These are phyloP conservation scores for Clitarchus hookeri DNA, from an alignment of 2,888 invertebrate species.

Conservation along the genomic window DNA sequence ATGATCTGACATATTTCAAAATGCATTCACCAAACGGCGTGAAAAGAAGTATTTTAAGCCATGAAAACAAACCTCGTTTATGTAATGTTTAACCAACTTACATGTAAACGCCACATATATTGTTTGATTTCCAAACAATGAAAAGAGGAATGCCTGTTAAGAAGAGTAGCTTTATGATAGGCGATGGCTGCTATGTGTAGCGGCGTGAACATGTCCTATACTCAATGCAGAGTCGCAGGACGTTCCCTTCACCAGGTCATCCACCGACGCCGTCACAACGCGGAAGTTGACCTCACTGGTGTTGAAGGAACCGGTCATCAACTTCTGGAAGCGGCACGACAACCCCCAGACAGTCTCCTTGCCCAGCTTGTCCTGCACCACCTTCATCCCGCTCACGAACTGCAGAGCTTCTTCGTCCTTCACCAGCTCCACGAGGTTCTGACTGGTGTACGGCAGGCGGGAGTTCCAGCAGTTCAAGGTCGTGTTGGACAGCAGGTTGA, in stretches of 20 bases:
- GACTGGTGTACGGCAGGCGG: slow-evolving; percentile 57
- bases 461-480: slow-evolving; percentile 77
- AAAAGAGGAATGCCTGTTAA: no score
- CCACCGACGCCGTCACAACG: slow-evolving; percentile 66
- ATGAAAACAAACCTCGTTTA: no score
- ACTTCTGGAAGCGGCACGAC: slow-evolving; percentile 71
- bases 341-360: slow-evolving; percentile 69
- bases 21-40: no score
- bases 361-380: slow-evolving; percentile 49
- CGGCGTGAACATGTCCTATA: no score
- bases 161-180: no score
- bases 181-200: no score
- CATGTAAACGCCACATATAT: no score
- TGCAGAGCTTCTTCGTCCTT: slow-evolving; percentile 66
- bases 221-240: slow-evolving; percentile 53
- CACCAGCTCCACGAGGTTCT: slow-evolving; percentile 61
- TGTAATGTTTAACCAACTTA: no score
- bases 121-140: no score
- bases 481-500: slow-evolving; percentile 69
- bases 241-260: slow-evolving; percentile 61
- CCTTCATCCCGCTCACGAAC: slow-evolving; percentile 74
- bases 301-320: slow-evolving; percentile 62
- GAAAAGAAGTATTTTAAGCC: no score
- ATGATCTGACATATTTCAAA: no score
- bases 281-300: slow-evolving; percentile 68